These are phyloP conservation scores for Drosophila algonquin DNA, from an alignment of 2,888 invertebrate genomes.

Conservation along the genomic window DNA sequence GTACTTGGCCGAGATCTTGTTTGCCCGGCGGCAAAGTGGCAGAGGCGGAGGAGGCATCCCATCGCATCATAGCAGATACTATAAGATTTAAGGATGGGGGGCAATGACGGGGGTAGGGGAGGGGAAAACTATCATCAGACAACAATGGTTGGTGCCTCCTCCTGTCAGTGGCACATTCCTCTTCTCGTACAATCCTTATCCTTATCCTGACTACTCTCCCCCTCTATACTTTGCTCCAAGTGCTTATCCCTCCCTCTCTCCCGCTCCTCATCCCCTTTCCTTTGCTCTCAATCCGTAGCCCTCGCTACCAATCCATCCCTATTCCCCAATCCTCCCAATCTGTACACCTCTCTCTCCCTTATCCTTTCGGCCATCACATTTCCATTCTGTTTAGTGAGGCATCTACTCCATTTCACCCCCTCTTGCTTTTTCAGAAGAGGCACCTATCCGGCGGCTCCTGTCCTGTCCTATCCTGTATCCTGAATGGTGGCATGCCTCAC, in stretches of 20 bases:
- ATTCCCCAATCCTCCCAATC: neutral
- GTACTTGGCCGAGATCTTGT: constrained; percentile 34
- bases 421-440: neutral
- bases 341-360: neutral
- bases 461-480: neutral
- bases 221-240: too few relatives aligned
- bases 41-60: constrained; percentile 45
- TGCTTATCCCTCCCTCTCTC: too few relatives aligned
- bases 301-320: neutral
- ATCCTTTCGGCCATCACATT: neutral
- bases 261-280: too few relatives aligned
- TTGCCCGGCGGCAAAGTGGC: constrained; percentile 55
- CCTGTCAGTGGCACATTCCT: constrained; percentile 39
- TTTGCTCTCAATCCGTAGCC: too few relatives aligned
- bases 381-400: neutral
- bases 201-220: neutral
- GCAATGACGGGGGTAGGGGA: constrained; percentile 2
- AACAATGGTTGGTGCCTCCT: constrained; percentile 51
- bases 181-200: constrained; percentile 4
- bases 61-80: constrained; percentile 13
- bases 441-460: neutral
- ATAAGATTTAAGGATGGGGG: constrained; percentile 36
- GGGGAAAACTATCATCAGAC: constrained; percentile 28
- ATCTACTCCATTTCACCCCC: neutral
- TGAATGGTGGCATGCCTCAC: constrained; percentile 8